phyloP scores from a whole-genome alignment of 2,888 invertebrate species.

The Eilema griseolum region DNA sequence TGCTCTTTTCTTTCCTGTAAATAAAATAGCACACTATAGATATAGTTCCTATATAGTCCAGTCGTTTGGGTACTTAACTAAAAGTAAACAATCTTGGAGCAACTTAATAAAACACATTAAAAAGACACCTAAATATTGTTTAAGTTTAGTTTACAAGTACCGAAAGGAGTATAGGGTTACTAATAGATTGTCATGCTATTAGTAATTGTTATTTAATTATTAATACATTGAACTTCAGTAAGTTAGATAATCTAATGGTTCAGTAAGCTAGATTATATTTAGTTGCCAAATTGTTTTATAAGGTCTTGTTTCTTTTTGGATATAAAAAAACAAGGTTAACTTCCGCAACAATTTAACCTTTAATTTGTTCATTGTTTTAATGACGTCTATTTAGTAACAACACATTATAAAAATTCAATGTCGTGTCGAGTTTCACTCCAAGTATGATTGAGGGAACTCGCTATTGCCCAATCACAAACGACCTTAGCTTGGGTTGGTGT shows the following conservation, averaged over 20 bases:
- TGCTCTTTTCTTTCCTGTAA: slow-evolving; percentile 90
- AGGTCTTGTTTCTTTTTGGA: not conserved
- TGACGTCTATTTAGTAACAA: not conserved
- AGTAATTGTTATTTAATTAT: not conserved
- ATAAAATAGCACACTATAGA: slow-evolving; percentile 5
- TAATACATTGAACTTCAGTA: not conserved
- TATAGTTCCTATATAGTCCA: too few relatives aligned
- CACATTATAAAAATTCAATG: not conserved
- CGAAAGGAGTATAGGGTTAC: not conserved
- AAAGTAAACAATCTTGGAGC: too few relatives aligned
- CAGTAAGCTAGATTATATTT: too few relatives aligned
- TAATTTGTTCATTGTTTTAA: not conserved
- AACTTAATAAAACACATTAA: too few relatives aligned
- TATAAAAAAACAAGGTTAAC: not conserved
- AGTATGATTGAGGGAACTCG: not conserved
- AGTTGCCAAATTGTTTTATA: too few relatives aligned
- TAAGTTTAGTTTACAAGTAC: too few relatives aligned
- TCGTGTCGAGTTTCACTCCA: not conserved
- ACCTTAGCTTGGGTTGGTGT: not conserved
- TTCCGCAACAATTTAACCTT: not conserved
- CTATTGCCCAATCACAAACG: not conserved
- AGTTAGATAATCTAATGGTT: not conserved
- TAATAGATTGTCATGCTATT: not conserved
- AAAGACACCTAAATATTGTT: too few relatives aligned
- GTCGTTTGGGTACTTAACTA: too few relatives aligned